phyloP scores from a whole-genome alignment of 2,797 vertebrate species.

The Chlorospingus semifuscus region DNA sequence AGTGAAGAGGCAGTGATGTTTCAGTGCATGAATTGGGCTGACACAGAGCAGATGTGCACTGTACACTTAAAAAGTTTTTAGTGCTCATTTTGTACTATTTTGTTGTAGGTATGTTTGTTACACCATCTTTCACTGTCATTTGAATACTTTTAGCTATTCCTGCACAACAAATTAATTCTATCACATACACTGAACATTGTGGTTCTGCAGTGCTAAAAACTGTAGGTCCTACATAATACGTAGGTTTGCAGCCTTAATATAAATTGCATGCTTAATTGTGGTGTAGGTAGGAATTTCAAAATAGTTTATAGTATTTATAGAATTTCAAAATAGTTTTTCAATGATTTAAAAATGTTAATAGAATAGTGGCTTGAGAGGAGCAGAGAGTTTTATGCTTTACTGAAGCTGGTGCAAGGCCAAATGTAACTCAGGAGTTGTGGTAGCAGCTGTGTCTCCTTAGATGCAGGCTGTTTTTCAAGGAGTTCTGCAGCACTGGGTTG shows the following conservation, averaged over 20 bases:
- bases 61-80: neutral
- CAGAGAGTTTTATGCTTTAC: neutral
- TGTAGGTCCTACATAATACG: rapidly evolving
- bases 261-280: neutral
- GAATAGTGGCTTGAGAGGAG: neutral
- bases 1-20: neutral
- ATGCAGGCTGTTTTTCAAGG: neutral
- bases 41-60: rapidly evolving
- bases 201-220: neutral
- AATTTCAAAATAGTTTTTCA: neutral
- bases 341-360: neutral
- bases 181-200: neutral
- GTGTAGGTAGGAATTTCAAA: neutral
- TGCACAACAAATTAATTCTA: neutral
- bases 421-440: neutral
- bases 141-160: neutral
- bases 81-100: neutral
- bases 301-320: too few species aligned
- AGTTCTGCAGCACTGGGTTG: neutral
- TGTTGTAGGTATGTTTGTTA: neutral
- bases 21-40: neutral
- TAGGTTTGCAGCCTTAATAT: neutral
- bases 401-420: neutral
- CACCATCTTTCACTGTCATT: neutral
- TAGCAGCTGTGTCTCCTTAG: neutral